These are phyloP conservation scores for Aratinga solstitialis DNA, from an alignment of 2,797 vertebrate genomes.

Conservation along the genomic window DNA sequence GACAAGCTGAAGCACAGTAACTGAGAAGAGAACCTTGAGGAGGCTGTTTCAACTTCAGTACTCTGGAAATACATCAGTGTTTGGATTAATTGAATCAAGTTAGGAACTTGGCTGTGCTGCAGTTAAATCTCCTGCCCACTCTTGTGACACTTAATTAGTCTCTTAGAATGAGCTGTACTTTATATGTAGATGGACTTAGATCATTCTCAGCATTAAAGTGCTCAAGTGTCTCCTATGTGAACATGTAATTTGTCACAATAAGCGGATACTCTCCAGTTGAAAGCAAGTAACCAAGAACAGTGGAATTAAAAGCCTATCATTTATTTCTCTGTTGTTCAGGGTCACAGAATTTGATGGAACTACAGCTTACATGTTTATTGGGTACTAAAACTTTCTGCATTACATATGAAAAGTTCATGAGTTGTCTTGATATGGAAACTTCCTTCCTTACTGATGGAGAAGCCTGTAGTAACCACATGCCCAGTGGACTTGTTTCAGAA, in stretches of 20 bases:
- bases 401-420: not conserved
- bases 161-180: not conserved
- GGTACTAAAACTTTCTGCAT: not conserved
- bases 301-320: not conserved
- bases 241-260: not conserved
- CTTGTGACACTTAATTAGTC: not conserved
- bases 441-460: not conserved
- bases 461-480: not conserved
- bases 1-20: not conserved
- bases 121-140: not conserved
- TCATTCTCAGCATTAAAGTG: not conserved
- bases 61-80: not conserved
- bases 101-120: not conserved
- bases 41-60: not conserved
- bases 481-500: not conserved
- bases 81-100: not conserved
- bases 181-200: accelerated
- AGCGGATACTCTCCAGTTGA: not conserved
- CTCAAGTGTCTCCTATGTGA: not conserved
- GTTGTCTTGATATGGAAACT: not conserved
- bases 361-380: not conserved
- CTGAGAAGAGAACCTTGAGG: not conserved
- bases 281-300: not conserved
- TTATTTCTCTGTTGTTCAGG: not conserved
- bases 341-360: not conserved